phyloP scores from a whole-genome alignment of 2,113 vertebrate genomes.

The Arenaria interpres region DNA sequence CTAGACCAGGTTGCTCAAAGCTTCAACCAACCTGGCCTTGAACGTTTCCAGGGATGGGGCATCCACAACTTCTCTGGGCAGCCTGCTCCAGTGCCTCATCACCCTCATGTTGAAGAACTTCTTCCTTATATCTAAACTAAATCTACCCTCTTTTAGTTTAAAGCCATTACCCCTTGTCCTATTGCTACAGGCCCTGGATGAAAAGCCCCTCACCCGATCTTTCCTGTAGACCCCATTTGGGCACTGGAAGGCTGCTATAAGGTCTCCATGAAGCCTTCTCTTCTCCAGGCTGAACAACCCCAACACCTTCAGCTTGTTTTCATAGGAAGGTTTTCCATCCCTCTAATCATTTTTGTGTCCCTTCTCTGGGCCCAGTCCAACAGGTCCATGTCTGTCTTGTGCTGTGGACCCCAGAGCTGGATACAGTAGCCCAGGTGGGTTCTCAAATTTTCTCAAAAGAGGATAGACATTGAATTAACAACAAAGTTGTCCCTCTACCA shows the following conservation, averaged over 20 bases:
- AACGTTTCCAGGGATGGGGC: background rate
- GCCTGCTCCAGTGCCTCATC: background rate
- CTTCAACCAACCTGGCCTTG: background rate
- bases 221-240: background rate
- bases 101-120: background rate
- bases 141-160: background rate
- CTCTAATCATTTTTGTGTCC: background rate
- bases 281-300: background rate
- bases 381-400: background rate
- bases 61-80: background rate
- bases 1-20: background rate
- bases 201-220: background rate
- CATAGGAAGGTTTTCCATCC: background rate
- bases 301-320: background rate
- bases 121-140: background rate
- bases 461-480: background rate
- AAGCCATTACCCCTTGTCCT: background rate
- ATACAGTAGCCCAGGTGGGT: background rate
- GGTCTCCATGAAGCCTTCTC: background rate
- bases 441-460: background rate
- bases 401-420: background rate
- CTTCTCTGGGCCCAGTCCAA: fast-evolving
- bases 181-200: background rate
- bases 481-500: background rate
- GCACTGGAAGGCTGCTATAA: fast-evolving